Base-by-base conservation (phyloP, 2,888 invertebrate genomes). In the Epinotia ramella region DNA sequence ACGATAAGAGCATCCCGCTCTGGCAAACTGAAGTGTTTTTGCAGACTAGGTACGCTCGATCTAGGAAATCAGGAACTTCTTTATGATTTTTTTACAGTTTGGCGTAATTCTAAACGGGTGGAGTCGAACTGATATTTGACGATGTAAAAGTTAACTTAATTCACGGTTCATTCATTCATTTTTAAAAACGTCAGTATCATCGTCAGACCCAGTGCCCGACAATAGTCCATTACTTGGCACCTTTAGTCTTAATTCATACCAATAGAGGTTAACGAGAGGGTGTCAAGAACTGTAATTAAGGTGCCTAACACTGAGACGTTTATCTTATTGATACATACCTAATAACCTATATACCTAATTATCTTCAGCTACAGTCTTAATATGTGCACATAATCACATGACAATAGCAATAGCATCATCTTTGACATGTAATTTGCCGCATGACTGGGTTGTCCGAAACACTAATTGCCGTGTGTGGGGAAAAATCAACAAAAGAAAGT, bases 381-480 rank as follows among this genome's bases (percentile, higher is more conserved):
- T 40, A 16, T 16, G 5, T 65, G 16, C 11, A 16, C 53, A 53
- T 28, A 66, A 49, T 49, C 3, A 60, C 57, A 59, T 73, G 68
- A 69, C 73, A 77, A 68, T 64, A 16, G 73, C 68, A 69, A 33
- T 33, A 33, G 57, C 56, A 18, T 72, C 71, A 73, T 67, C 77
- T 62, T 59, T 82, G 81, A 83, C 82, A 84, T 78, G 81, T 87
- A 88, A 89, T 91, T 89, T 87, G 73, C 80, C 86, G 87, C 87
- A 85, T 88, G 86, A 86, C 84, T 80, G 84, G 82, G 82, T 87
- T 87, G 88, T 88, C 88, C 80, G 82, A 77, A 81, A 78, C 88
- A 88, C 84, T 90, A 90, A 90, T 89, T 88, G 88, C 87, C 85
- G 75, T 70, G 75, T 81, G 85, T 84, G 81, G 67, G 80, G 82